Base-by-base conservation (phyloP, 2,888 invertebrate species). In the Drosophila atripex region DNA sequence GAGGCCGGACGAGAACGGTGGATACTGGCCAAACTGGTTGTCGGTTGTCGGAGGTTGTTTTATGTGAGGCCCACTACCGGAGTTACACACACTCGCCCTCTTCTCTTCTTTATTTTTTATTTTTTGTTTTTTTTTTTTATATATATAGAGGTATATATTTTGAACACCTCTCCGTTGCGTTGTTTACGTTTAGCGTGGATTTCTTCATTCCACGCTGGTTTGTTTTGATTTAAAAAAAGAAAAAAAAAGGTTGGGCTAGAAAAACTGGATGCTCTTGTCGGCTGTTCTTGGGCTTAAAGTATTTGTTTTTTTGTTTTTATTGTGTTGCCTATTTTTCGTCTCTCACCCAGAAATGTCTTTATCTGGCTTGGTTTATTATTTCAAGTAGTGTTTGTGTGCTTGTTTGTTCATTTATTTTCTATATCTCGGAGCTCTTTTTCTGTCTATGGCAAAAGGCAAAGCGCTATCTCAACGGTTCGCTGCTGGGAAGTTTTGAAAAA, bases 191-290 rank as follows among this genome's bases (percentile, higher is more conserved):
- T 85, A 83, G 79, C 82, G 61, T 23, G 38, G 71, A 50, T 83
- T 83, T 68, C 82, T 76, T 52, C 87, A 85, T 83, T 87, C 86
- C 79, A 87, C 73, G 71, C 85, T 85, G 63, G 85, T 83, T 83
- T 83, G 82, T 83, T 83, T 83, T 83, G 82, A 85, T 83, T 87
- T 82, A 73, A 71, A 70, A 66, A 49, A 86, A 56, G 4, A 5
- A 5, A 23, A 23, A 49, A 86, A 56, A 23, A 23, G 58, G 74
- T 75, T 74, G 69, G 60, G 69, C 77, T 63, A 77, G 64, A 79
- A 77, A 84, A 82, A 86, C 82, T 82, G 87, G 87, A 64, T 85
- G 85, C 85, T 75, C 79, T 75, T 78, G 79, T 85, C 32, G 47
- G 55, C 78, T 75, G 79, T 74, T 80, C 66, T 84, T 58, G 59